phyloP scores from a whole-genome alignment of 2,888 invertebrate species.

The Eristalis arbustorum region DNA sequence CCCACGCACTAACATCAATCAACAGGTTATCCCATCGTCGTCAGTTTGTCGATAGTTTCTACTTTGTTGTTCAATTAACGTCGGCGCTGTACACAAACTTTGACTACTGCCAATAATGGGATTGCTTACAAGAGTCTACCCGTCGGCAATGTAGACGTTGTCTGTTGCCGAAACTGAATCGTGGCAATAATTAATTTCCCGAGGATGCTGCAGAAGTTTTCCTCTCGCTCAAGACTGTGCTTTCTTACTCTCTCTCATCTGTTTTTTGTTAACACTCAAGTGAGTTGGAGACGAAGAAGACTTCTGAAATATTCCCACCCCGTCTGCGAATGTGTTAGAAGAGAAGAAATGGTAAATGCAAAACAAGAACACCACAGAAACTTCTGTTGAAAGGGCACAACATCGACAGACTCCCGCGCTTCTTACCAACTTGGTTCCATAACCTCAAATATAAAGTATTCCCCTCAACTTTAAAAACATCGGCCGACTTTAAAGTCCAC shows the following conservation, averaged over 20 bases:
- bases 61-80: background rate
- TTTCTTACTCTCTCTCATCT: too few relatives aligned
- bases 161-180: background rate
- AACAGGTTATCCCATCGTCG: background rate
- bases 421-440: too few relatives aligned
- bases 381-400: too few relatives aligned
- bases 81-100: background rate
- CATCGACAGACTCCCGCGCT: too few relatives aligned
- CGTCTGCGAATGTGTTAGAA: too few relatives aligned
- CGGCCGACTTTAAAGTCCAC: background rate
- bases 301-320: too few relatives aligned
- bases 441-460: too few relatives aligned
- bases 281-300: too few relatives aligned
- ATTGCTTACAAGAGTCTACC: background rate
- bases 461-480: background rate
- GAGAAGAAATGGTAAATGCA: too few relatives aligned
- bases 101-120: background rate
- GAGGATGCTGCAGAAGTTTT: background rate
- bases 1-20: background rate
- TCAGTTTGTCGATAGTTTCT: background rate
- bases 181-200: background rate
- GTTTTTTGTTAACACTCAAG: too few relatives aligned
- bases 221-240: too few relatives aligned
- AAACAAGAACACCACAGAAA: too few relatives aligned
- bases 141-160: background rate